Evolutionary conservation across 2,888 invertebrate genomes (phyloP).

Genomic region (Drosophila quasianomalipes): DNA sequence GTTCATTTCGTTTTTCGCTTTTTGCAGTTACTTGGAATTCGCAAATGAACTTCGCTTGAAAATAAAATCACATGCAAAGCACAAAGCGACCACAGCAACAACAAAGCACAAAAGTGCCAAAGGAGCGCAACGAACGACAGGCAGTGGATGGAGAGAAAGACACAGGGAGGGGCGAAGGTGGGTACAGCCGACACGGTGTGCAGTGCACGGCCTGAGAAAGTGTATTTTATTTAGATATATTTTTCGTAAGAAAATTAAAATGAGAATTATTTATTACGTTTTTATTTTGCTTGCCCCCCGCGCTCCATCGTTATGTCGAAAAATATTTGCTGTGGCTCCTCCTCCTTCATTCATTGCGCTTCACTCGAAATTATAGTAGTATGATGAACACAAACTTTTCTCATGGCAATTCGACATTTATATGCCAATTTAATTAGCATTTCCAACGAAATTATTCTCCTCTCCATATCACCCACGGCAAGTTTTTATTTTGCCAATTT

Average conservation of each 20-base stretch:
- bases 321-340: constrained; percentile 29
- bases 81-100: constrained; percentile 37
- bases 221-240: constrained; percentile 76
- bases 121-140: constrained; percentile 39
- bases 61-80: constrained; percentile 80
- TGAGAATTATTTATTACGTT: constrained; percentile 81
- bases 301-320: constrained; percentile 10
- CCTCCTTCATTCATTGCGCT: constrained; percentile 62
- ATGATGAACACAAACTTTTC: constrained; percentile 63
- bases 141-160: background rate
- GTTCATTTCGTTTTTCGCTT: constrained; percentile 41
- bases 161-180: background rate
- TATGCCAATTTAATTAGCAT: constrained; percentile 77
- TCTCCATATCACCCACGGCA: constrained; percentile 20
- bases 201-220: constrained; percentile 66
- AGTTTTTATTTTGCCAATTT: constrained; percentile 9
- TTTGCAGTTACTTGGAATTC: constrained; percentile 78
- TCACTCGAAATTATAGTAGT: constrained; percentile 44
- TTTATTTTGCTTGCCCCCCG: constrained; percentile 32
- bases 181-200: constrained; percentile 7
- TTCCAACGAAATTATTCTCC: constrained; percentile 63
- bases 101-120: constrained; percentile 67
- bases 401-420: constrained; percentile 62
- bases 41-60: constrained; percentile 82
- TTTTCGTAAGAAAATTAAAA: constrained; percentile 79